Base-by-base conservation (phyloP, 2,888 invertebrate species). In the Tryphoninae sp. region DNA sequence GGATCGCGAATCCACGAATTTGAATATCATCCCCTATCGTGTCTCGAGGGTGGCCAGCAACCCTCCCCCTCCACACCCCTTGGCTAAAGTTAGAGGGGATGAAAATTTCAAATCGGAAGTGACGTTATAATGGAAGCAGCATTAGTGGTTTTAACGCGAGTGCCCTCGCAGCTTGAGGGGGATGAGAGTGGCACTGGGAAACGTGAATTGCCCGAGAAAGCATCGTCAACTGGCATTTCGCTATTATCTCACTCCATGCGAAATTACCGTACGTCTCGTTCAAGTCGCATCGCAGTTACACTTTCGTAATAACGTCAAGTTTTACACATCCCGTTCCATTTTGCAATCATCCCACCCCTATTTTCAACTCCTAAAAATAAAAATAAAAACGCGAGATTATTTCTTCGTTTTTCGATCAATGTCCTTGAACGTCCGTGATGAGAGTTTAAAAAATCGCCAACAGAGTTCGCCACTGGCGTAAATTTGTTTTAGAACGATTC, bases 61-160 rank as follows among this genome's bases (percentile, higher is more conserved):
- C 1, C 33, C 67, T 59, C 71, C 71, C 33, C 6, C 4, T 33
- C 33, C 33, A 26, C 0, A 19, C 19, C 26, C 6, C 33, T 33
- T 6, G 4, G 6, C 33, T 4, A 83, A 78, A 61, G 42, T 68
- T 33, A 19, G 64, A 33, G 68, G 79, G 80, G 77, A 45, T 79
- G 84, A 85, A 82, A 86, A 86, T 86, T 87, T 86, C 85, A 88
- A 89, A 90, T 90, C 89, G 90, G 89, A 90, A 89, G 89, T 89
- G 89, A 90, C 89, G 85, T 90, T 88, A 89, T 89, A 89, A 89
- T 89, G 89, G 89, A 89, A 86, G 85, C 84, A 83, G 88, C 88
- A 89, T 89, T 89, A 89, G 89, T 87, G 89, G 89, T 88, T 89
- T 88, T 87, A 87, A 84, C 86, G 83, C 80, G 73, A 78, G 79